These are phyloP conservation scores for Pogonocherus hispidulus DNA, from an alignment of 2,888 invertebrate genomes.

Conservation along the genomic window DNA sequence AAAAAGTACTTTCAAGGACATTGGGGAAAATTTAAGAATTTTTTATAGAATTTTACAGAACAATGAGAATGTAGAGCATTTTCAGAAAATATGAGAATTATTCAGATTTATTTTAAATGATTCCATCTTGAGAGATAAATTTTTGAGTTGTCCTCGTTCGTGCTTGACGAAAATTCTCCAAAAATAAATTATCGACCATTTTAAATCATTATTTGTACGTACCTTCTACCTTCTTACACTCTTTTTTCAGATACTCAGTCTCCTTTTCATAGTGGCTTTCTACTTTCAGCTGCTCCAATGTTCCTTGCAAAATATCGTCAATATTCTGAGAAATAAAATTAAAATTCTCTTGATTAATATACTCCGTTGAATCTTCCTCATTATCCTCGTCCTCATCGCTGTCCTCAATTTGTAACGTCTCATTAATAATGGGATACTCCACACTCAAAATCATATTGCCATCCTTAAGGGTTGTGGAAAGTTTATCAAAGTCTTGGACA, in stretches of 20 bases:
- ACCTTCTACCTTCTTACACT: conserved; percentile 60
- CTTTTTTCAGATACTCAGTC: conserved; percentile 62
- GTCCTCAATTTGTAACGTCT: conserved; percentile 66
- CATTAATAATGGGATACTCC: conserved; percentile 64
- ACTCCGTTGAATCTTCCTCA: conserved; percentile 49
- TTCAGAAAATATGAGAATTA: no score
- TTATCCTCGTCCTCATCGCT: conserved; percentile 64
- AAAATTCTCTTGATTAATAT: conserved; percentile 58
- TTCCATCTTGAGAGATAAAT: no score
- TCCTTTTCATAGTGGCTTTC: conserved; percentile 68
- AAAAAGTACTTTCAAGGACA: no score
- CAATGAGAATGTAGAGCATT: no score
- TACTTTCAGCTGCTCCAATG: conserved; percentile 69
- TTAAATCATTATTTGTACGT: no score
- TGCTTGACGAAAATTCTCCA: no score
- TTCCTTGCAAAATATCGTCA: conserved; percentile 67
- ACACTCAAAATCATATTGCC: conserved; percentile 52
- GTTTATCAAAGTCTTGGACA: conserved; percentile 62
- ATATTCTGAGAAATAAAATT: conserved; percentile 68
- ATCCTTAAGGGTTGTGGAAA: conserved; percentile 54
- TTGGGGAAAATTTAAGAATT: no score
- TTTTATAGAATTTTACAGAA: no score
- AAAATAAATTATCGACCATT: no score
- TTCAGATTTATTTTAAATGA: no score
- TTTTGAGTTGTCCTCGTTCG: no score